These are phyloP conservation scores for Heliconius charithonia DNA, from an alignment of 2,888 invertebrate genomes.

Conservation along the genomic window DNA sequence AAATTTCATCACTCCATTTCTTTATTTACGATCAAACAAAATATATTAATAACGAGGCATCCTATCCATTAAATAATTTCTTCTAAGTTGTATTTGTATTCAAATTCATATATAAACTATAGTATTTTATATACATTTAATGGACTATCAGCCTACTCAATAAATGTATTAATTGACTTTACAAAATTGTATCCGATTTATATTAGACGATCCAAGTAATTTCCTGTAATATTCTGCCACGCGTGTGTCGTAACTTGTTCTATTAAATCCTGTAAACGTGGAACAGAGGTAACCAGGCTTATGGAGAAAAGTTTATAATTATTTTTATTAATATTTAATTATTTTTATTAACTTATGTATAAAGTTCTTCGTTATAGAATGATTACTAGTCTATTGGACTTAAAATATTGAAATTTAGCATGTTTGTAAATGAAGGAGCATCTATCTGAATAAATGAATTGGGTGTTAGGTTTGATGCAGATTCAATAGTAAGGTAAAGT, in stretches of 20 bases:
- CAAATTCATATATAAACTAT: background rate
- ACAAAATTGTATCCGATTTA: slow-evolving; percentile 39
- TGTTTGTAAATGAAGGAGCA: too few species aligned
- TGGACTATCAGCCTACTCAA: background rate
- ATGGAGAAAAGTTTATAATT: too few species aligned
- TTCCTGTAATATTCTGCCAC: slow-evolving; percentile 50
- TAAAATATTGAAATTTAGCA: too few species aligned
- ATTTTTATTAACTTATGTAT: too few species aligned
- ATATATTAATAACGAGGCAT: background rate
- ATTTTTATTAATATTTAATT: too few species aligned
- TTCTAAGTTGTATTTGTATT: background rate
- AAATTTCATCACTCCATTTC: background rate
- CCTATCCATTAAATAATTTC: background rate
- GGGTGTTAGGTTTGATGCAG: too few species aligned
- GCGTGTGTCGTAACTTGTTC: slow-evolving; percentile 60
- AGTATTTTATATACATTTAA: background rate
- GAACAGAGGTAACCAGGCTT: slow-evolving; percentile 44
- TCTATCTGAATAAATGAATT: too few species aligned
- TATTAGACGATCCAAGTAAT: slow-evolving; percentile 48
- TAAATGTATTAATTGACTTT: background rate
- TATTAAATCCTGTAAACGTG: slow-evolving; percentile 63
- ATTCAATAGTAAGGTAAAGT: too few species aligned
- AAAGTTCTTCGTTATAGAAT: too few species aligned
- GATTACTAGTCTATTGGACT: too few species aligned
- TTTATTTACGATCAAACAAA: background rate